A percentile compares a stretch with the other conserved stretches of the same genome.
Evolutionary conservation across 2,113 vertebrate species (phyloP).

Genomic region (Machaerirhynchus nigripectus): DNA sequence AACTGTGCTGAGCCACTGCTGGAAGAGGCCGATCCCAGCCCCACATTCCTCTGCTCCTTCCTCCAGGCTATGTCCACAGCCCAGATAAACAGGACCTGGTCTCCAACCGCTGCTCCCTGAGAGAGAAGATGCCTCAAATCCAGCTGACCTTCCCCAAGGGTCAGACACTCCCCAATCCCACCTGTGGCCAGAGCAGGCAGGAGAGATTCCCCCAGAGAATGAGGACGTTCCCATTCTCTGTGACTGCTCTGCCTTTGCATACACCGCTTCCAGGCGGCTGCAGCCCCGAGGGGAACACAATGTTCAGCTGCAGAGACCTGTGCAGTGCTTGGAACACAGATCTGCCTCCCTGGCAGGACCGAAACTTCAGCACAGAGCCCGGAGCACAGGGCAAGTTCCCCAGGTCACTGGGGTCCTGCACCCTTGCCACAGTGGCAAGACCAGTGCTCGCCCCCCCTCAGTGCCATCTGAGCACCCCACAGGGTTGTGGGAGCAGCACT

Average conservation of each 20-base stretch:
- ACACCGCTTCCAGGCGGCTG: neutral
- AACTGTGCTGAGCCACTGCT: neutral
- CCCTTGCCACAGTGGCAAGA: accelerated
- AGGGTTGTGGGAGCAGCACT: neutral
- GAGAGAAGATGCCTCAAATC: neutral
- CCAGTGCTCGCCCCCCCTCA: accelerated
- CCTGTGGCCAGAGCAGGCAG: neutral
- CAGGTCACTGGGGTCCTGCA: accelerated
- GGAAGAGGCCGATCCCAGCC: neutral
- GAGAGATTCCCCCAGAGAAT: neutral
- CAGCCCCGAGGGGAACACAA: neutral
- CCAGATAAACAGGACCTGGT: neutral
- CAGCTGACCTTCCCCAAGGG: neutral
- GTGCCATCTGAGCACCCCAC: accelerated
- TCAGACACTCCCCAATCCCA: accelerated
- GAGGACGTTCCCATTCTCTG: neutral
- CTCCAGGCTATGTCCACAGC: neutral
- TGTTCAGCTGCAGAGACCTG: neutral
- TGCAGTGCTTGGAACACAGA: neutral
- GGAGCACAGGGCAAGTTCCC: neutral
- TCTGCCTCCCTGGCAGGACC: neutral
- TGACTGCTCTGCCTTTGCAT: neutral
- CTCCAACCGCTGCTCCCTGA: neutral
- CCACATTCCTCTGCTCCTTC: conserved; percentile 12
- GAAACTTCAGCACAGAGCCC: neutral